phyloP scores from a whole-genome alignment of 53 echinoderm and acorn worm species.

The Crossaster papposus region DNA sequence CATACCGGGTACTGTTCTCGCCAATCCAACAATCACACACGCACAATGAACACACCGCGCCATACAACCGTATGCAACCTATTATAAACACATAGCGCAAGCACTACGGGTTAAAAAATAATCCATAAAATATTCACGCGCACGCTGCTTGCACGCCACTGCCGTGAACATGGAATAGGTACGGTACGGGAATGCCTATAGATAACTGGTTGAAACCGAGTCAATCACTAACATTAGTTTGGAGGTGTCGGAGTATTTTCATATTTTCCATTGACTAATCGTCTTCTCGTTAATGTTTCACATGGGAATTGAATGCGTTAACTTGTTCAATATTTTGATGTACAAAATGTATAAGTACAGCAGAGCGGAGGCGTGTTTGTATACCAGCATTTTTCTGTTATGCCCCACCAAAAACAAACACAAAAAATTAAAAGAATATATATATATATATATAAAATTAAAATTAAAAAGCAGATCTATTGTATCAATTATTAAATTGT shows the following conservation, averaged over 20 bases:
- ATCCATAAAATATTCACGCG: slow-evolving; percentile 55
- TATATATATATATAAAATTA: no score
- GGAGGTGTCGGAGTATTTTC: neutral
- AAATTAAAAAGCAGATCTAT: neutral
- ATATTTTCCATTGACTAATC: neutral
- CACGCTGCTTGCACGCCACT: slow-evolving; percentile 26
- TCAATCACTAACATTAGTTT: slow-evolving; percentile 16
- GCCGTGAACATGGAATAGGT: neutral
- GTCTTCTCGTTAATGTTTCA: slow-evolving; percentile 40
- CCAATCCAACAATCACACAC: slow-evolving; percentile 11
- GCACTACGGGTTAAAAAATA: neutral
- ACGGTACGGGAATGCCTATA: slow-evolving; percentile 12
- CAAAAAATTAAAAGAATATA: neutral
- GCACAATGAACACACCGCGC: slow-evolving; percentile 18
- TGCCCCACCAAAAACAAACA: neutral
- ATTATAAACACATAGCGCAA: slow-evolving; percentile 24
- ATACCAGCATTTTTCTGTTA: neutral
- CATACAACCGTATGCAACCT: slow-evolving; percentile 12
- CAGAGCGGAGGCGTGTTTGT: neutral
- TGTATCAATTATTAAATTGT: neutral
- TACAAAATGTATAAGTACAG: neutral
- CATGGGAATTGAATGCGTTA: neutral
- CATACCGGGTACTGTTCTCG: neutral
- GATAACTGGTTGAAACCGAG: slow-evolving; percentile 27
- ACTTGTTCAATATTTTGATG: neutral